A percentile compares a stretch with the other conserved stretches of the same genome.
Conservation (phyloP, 2,888 invertebrate species). For the Spilosoma lubricipeda region DNA sequence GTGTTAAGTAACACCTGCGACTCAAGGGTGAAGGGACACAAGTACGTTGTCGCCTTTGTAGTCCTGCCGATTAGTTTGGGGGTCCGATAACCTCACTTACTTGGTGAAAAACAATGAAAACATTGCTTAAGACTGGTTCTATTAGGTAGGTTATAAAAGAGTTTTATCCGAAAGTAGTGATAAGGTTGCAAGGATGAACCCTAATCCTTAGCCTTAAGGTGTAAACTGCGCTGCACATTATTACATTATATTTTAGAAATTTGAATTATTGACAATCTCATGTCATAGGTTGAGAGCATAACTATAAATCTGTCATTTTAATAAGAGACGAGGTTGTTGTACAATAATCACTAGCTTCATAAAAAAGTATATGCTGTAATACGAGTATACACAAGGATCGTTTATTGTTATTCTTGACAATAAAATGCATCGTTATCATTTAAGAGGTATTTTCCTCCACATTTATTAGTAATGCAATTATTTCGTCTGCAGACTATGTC, state of each 20-base stretch:
- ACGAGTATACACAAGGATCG: neutral
- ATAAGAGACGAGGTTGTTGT: neutral
- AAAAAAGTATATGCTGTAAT: neutral
- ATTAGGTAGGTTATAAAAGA: too few relatives aligned
- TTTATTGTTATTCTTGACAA: constrained; percentile 5
- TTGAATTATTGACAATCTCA: neutral
- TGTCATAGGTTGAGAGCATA: neutral
- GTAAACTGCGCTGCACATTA: neutral
- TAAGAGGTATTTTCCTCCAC: constrained; percentile 25
- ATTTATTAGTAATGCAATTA: constrained; percentile 40
- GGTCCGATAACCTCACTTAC: too few relatives aligned
- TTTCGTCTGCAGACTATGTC: constrained; percentile 17
- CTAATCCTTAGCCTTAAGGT: neutral
- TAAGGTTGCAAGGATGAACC: too few relatives aligned
- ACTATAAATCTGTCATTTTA: neutral
- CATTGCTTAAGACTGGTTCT: too few relatives aligned
- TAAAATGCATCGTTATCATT: neutral
- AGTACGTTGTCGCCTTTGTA: too few relatives aligned
- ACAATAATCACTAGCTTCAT: neutral
- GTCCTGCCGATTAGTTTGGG: too few relatives aligned
- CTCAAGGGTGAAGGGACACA: too few relatives aligned
- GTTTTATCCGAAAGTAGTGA: too few relatives aligned
- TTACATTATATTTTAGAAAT: neutral
- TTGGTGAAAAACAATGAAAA: too few relatives aligned
- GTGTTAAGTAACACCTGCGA: too few relatives aligned